A percentile compares a stretch with the other conserved stretches of the same genome.
Evolutionary conservation across 2,113 vertebrate species (phyloP).

Genomic region (Aramus guarauna): DNA sequence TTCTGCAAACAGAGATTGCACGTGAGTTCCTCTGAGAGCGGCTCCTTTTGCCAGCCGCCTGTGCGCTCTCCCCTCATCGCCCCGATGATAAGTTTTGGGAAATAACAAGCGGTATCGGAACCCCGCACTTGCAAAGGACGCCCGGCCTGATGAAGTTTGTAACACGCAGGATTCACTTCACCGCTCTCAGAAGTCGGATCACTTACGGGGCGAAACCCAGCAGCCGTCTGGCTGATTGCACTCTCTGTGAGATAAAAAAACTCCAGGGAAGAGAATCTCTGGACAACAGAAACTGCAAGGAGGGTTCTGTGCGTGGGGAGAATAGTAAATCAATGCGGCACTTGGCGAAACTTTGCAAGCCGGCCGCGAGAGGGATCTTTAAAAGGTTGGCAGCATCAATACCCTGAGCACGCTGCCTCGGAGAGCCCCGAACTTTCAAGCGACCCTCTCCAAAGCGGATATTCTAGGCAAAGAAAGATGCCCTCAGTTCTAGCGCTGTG

Average conservation of each 20-base stretch:
- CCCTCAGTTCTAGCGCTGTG: rapidly evolving
- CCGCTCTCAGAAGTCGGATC: neutral
- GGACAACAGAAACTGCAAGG: neutral
- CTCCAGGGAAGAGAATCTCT: neutral
- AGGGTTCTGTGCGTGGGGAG: neutral
- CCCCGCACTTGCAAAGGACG: rapidly evolving
- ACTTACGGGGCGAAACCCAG: neutral
- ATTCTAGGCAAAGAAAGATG: neutral
- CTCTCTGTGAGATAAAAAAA: neutral
- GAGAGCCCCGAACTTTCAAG: neutral
- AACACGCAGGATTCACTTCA: rapidly evolving
- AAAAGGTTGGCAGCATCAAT: neutral
- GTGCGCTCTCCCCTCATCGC: rapidly evolving
- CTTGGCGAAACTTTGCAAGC: neutral
- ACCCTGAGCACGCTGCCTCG: neutral
- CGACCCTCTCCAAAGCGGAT: neutral
- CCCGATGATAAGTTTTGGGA: neutral
- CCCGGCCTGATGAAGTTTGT: neutral
- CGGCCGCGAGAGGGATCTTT: rapidly evolving
- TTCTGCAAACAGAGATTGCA: conserved; percentile 72
- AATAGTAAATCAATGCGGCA: neutral
- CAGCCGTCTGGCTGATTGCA: neutral
- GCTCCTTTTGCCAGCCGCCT: neutral
- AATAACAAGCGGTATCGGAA: neutral
- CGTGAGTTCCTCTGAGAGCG: neutral